Percentiles rank a stretch among this genome's conserved stretches.
Conservation (phyloP, 2,797 vertebrate species). For the Scolopax rusticola region DNA sequence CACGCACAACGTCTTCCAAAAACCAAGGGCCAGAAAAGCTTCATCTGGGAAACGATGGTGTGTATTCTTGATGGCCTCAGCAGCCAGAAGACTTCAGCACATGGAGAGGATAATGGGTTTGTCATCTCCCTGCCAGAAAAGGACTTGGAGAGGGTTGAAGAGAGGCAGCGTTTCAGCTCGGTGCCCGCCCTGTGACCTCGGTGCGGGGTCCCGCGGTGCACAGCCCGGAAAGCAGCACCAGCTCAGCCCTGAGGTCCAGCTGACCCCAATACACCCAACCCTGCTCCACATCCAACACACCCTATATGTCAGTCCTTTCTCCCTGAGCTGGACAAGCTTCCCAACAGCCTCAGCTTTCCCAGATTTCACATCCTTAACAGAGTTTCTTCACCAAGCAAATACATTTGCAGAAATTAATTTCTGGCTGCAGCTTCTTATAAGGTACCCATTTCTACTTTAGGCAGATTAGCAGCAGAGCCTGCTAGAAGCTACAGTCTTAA, state of each 20-base stretch:
- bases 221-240: accelerated
- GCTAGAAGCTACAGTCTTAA: neutral
- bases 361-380: neutral
- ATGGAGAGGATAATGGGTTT: neutral
- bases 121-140: neutral
- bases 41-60: accelerated
- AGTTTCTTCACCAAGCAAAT: neutral
- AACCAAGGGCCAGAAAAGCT: neutral
- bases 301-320: neutral
- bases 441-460: neutral
- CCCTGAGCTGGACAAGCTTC: neutral
- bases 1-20: accelerated
- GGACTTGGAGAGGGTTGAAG: neutral
- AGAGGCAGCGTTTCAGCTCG: neutral
- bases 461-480: slow-evolving; percentile 1
- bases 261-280: accelerated
- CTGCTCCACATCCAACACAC: accelerated
- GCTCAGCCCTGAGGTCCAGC: accelerated
- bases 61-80: neutral
- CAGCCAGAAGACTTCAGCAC: neutral
- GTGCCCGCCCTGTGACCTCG: accelerated
- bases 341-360: neutral
- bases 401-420: slow-evolving; percentile 41
- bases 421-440: neutral
- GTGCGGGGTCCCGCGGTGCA: accelerated